Percentiles rank a stretch among this genome's conserved stretches.
Evolutionary conservation across 2,888 invertebrate genomes (phyloP).

Genomic region (Eristalis pertinax): DNA sequence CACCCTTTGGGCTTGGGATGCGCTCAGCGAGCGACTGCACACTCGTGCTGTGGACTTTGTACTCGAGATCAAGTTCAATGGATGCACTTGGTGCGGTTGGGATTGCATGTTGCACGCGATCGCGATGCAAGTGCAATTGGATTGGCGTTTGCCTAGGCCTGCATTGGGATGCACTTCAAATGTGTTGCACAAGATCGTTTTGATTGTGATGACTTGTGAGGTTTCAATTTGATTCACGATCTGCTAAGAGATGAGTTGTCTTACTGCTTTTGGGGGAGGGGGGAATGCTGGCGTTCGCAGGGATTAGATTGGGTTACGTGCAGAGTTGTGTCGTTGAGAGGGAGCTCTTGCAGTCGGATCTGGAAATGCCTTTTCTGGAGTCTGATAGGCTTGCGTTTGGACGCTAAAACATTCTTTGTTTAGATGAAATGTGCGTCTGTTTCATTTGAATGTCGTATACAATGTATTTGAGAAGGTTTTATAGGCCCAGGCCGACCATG

Average conservation of each 20-base stretch:
- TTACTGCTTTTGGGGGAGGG: neutral
- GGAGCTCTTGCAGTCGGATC: no score
- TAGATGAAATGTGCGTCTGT: no score
- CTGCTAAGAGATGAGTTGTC: neutral
- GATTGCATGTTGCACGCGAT: slow-evolving; percentile 60
- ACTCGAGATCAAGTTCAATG: slow-evolving; percentile 62
- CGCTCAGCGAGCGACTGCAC: slow-evolving; percentile 10
- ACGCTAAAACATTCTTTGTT: no score
- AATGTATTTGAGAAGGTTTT: no score
- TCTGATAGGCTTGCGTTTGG: no score
- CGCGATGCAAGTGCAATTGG: slow-evolving; percentile 5
- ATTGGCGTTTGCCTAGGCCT: neutral
- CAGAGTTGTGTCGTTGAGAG: no score
- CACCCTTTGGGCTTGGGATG: slow-evolving; percentile 53
- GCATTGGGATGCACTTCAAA: neutral
- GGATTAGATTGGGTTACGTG: no score
- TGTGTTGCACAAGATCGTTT: slow-evolving; percentile 6
- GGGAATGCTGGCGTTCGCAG: neutral
- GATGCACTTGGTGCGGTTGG: slow-evolving; percentile 55
- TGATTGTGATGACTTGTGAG: slow-evolving; percentile 11
- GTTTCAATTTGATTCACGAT: slow-evolving; percentile 17
- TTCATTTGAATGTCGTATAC: no score
- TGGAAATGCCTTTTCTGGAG: no score
- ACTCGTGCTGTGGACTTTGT: slow-evolving; percentile 25
- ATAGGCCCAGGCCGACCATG: no score